Evolutionary conservation across 2,113 vertebrate genomes (phyloP).

Genomic region (Mola mola): DNA sequence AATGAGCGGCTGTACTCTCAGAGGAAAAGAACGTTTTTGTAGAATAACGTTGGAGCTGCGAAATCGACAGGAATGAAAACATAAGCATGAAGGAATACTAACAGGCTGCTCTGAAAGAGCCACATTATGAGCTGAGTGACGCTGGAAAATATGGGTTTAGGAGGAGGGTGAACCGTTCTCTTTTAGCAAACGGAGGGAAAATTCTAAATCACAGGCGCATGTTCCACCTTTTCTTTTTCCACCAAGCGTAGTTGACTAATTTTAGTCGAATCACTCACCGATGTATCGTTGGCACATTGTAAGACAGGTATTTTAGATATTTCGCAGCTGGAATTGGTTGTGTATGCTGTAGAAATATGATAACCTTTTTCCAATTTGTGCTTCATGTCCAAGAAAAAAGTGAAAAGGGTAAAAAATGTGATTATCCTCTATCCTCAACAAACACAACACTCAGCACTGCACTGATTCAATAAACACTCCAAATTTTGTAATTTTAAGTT

Average conservation of each 20-base stretch:
- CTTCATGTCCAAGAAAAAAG: too few relatives aligned
- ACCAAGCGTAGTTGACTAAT: not conserved
- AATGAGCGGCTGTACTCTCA: too few relatives aligned
- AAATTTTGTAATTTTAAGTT: too few relatives aligned
- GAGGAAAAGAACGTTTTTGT: too few relatives aligned
- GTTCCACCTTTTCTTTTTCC: slow-evolving; percentile 8
- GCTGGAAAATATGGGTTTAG: slow-evolving; percentile 56
- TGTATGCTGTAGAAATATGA: not conserved
- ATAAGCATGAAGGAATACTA: slow-evolving; percentile 1
- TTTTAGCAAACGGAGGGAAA: slow-evolving; percentile 43
- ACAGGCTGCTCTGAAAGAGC: slow-evolving; percentile 36
- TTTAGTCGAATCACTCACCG: not conserved
- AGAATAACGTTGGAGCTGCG: too few relatives aligned
- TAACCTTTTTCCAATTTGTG: not conserved
- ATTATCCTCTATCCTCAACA: too few relatives aligned
- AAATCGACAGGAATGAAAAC: slow-evolving; percentile 3
- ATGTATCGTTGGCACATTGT: not conserved
- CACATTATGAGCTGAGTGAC: slow-evolving; percentile 40
- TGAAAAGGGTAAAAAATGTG: too few relatives aligned
- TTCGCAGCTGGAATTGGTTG: too few relatives aligned
- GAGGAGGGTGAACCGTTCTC: slow-evolving; percentile 38
- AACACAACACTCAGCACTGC: too few relatives aligned
- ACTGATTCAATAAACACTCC: too few relatives aligned
- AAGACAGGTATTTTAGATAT: too few relatives aligned
- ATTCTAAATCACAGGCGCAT: slow-evolving; percentile 21